Evolutionary conservation across 2,888 invertebrate species (phyloP).

Genomic region (Chalcis sispes): DNA sequence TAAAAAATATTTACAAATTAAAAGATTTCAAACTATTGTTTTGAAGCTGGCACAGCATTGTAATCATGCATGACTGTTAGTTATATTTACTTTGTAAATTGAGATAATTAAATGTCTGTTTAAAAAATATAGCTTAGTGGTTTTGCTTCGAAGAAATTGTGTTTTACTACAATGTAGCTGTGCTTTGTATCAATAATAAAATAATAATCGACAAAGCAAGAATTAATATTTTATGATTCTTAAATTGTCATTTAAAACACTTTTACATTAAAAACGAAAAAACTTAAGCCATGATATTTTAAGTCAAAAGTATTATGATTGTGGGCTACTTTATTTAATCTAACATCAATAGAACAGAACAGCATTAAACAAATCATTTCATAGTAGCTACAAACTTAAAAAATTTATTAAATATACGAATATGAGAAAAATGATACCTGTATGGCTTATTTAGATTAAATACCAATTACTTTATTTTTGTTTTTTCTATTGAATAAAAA

Average conservation of each 20-base stretch:
- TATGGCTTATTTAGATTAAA: no score
- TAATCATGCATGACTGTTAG: constrained; percentile 50
- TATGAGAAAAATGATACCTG: background rate
- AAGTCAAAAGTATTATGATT: background rate
- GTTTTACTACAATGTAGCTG: constrained; percentile 40
- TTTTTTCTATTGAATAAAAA: background rate
- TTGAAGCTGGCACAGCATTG: constrained; percentile 41
- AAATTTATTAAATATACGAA: constrained; percentile 23
- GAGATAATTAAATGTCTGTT: no score
- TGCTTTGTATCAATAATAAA: constrained; percentile 39
- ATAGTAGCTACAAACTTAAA: background rate
- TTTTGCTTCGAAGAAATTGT: constrained; percentile 14
- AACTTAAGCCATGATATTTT: constrained; percentile 26
- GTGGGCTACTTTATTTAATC: constrained; percentile 20
- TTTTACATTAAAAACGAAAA: constrained; percentile 27
- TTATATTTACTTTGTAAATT: constrained; percentile 22
- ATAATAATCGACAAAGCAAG: constrained; percentile 43
- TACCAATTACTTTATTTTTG: no score
- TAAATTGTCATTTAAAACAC: constrained; percentile 11
- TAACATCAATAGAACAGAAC: constrained; percentile 16
- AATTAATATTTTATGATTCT: constrained; percentile 17
- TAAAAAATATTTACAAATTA: constrained; percentile 25
- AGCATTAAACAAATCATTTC: constrained; percentile 27
- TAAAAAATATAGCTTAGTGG: constrained; percentile 7
- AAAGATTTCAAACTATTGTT: constrained; percentile 19